Evolutionary conservation across 1,140 invertebrate species (phyloP).

Genomic region (Trypoxylus dichotomus): DNA sequence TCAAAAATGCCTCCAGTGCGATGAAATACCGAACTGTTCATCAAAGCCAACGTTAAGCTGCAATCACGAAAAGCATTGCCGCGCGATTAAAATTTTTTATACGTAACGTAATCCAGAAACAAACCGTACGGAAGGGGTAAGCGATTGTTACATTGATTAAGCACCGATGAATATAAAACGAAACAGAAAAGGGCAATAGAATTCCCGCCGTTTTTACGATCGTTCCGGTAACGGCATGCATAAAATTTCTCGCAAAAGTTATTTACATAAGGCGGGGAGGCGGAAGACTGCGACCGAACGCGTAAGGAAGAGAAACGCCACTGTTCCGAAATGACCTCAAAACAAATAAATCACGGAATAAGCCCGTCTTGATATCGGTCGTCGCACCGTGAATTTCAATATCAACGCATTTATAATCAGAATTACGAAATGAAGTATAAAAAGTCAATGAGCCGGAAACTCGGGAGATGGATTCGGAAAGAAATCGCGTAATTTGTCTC

Average conservation of each 20-base stretch:
- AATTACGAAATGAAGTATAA: conserved; percentile 24
- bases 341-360: conserved; percentile 18
- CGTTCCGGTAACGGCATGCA: background rate
- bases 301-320: background rate
- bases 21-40: no score
- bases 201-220: background rate
- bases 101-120: background rate
- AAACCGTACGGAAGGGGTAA: background rate
- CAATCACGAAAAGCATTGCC: no score
- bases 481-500: conserved; percentile 21
- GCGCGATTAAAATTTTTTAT: no score
- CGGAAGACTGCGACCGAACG: background rate
- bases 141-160: background rate
- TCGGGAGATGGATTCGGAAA: conserved; percentile 4
- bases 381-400: conserved; percentile 24
- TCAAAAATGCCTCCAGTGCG: no score
- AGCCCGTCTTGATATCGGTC: conserved; percentile 13
- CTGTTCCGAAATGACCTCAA: background rate
- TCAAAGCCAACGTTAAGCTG: no score
- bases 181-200: background rate
- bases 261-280: background rate
- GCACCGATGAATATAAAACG: background rate
- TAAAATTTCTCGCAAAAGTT: conserved; percentile 1
- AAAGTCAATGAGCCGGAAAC: background rate
- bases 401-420: conserved; percentile 23